Percentiles rank a stretch among this genome's conserved stretches.
Evolutionary conservation across 2,888 invertebrate species (phyloP).

Genomic region (Cryptocephalus moraei): DNA sequence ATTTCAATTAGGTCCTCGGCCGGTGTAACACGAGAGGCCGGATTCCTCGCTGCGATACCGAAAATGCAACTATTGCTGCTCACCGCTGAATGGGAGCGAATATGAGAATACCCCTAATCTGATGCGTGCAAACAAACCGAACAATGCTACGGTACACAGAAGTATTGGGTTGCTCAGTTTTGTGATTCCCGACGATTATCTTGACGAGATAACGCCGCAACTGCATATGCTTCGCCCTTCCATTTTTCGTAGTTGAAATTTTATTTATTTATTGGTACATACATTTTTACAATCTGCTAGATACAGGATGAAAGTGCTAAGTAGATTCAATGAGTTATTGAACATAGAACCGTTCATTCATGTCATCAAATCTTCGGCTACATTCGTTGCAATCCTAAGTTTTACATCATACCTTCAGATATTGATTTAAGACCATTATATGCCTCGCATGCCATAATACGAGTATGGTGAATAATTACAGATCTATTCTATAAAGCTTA

Average conservation of each 20-base stretch:
- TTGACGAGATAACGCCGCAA: conserved; percentile 16
- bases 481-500: too few relatives aligned
- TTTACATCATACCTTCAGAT: too few relatives aligned
- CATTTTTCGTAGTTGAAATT: not conserved
- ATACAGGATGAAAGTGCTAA: too few relatives aligned
- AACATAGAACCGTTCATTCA: too few relatives aligned
- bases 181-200: conserved; percentile 12
- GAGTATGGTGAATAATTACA: too few relatives aligned
- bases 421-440: too few relatives aligned
- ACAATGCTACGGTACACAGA: conserved; percentile 15
- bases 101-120: conserved; percentile 12
- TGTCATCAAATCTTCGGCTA: too few relatives aligned
- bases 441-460: too few relatives aligned
- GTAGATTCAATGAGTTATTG: too few relatives aligned
- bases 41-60: conserved; percentile 8
- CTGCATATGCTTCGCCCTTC: conserved; percentile 1
- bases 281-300: too few relatives aligned
- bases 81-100: conserved; percentile 10
- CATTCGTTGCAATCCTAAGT: too few relatives aligned
- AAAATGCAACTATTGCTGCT: conserved; percentile 18
- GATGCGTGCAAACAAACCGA: conserved; percentile 13
- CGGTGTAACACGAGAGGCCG: conserved; percentile 10
- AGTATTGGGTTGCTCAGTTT: conserved; percentile 18
- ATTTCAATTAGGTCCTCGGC: conserved; percentile 12
- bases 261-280: not conserved